These are phyloP conservation scores for Ancistrus triradiatus DNA, from an alignment of 2,113 vertebrate genomes.

Conservation along the genomic window DNA sequence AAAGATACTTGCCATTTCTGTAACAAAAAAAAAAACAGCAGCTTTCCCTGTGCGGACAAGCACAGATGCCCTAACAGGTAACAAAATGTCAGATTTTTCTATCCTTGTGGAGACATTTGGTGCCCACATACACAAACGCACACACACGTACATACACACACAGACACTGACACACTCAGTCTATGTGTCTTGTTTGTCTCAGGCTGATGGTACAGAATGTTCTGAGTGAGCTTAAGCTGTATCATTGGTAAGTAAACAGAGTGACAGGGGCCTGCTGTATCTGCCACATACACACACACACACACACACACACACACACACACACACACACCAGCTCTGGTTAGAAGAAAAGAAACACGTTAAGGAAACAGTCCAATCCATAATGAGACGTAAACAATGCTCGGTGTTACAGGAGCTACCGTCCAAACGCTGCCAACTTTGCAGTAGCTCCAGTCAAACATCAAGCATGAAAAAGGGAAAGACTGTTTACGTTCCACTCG, in stretches of 20 bases:
- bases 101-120: too few species aligned
- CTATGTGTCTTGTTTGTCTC: conserved; percentile 69
- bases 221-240: conserved; percentile 88
- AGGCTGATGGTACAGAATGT: conserved; percentile 94
- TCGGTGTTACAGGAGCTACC: neutral
- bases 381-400: too few species aligned
- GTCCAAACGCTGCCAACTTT: neutral
- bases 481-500: too few species aligned
- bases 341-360: conserved; percentile 6
- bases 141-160: conserved; percentile 13
- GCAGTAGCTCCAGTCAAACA: too few species aligned
- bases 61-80: too few species aligned
- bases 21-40: too few species aligned
- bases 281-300: conserved; percentile 4
- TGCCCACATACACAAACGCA: neutral
- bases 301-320: conserved; percentile 1
- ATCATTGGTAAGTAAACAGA: conserved; percentile 83
- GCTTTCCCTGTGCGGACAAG: too few species aligned
- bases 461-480: too few species aligned
- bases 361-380: neutral
- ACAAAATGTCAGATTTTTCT: too few species aligned
- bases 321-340: neutral
- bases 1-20: too few species aligned
- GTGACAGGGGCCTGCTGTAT: conserved; percentile 21
- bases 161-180: conserved; percentile 29